Base-by-base conservation (phyloP, 2,113 vertebrate species). In the Phrynosoma blainvillii region DNA sequence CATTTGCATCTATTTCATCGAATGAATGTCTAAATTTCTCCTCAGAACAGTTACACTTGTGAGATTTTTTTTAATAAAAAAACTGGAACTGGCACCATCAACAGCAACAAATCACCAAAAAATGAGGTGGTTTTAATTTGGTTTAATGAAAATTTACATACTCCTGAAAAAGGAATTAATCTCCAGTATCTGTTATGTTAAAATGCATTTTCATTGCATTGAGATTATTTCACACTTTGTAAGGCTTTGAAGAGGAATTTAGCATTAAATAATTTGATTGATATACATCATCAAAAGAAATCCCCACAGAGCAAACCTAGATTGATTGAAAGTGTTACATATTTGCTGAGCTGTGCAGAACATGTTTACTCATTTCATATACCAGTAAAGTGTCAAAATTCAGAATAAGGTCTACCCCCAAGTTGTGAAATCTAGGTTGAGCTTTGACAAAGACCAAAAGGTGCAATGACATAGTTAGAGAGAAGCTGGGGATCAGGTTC, bases 281-380 rank as follows among this genome's bases (percentile, higher is more conserved):
- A 3, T 36, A 32, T n/a, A 84, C 12, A 25, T 52, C n/a, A 74
- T 59, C 70, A 84, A 59, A 12, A 25, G 52, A 25, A 84, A 74
- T 84, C 3, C 23, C 56, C 81, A 42, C 0, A 65, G 36, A 79
- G 0, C 52, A 16, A 85, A 76, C 65, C 66, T 0, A 89, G 84
- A 83, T 0, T 27, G 1, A 0, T 89, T 27, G 73, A 62, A 90
- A 90, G 75, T 78, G 85, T 10, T 30, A 70, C 54, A 16, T 77
- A 47, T 1, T 11, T 32, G 13, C 30, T 56, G 12, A 74, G 40
- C 32, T 68, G 42, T 52, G 82, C 20, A 40, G 88, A 86, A 8
- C 3, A 8, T 84, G 90, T 75, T 54, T 88, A 20, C 84, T 89
- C 8, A 3, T 76, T 92, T 90, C 11, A 59, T 59, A 62, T 59